Evolutionary conservation across 2,888 invertebrate species (phyloP).

Genomic region (Liodrosophila aerea): DNA sequence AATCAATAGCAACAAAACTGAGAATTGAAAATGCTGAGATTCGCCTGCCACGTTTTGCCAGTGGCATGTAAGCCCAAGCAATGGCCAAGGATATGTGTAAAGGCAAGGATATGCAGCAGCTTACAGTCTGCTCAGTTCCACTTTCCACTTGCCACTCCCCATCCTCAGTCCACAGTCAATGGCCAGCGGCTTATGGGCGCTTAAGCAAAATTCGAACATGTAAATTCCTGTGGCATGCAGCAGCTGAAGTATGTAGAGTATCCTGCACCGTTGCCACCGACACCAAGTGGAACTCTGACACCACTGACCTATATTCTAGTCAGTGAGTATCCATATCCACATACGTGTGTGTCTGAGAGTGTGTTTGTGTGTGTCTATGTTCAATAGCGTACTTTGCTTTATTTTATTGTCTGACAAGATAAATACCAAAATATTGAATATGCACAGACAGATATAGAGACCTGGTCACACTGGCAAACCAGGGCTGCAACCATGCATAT

Average conservation of each 20-base stretch:
- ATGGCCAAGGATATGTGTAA: too few relatives aligned
- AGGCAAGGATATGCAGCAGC: too few relatives aligned
- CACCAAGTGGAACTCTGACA: slow-evolving; percentile 46
- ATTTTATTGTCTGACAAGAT: slow-evolving; percentile 79
- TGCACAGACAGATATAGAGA: slow-evolving; percentile 29
- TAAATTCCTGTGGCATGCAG: slow-evolving; percentile 63
- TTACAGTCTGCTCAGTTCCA: too few relatives aligned
- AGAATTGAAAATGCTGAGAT: slow-evolving; percentile 20
- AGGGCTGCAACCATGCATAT: not conserved
- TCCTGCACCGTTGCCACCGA: slow-evolving; percentile 10
- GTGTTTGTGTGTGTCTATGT: slow-evolving; percentile 12
- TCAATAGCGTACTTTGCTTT: slow-evolving; percentile 66
- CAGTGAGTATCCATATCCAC: not conserved
- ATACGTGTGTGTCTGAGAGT: slow-evolving; percentile 1
- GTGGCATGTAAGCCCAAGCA: not conserved
- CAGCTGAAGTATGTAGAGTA: slow-evolving; percentile 32
- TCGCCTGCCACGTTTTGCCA: slow-evolving; percentile 13
- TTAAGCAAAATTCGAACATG: slow-evolving; percentile 56
- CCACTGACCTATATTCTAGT: slow-evolving; percentile 49
- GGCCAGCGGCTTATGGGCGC: slow-evolving; percentile 37
- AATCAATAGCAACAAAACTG: not conserved
- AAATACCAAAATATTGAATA: slow-evolving; percentile 77
- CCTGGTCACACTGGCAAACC: slow-evolving; percentile 2
- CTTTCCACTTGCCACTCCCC: too few relatives aligned
- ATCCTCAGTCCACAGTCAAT: slow-evolving; percentile 10